Evolutionary conservation across 2,113 vertebrate genomes (phyloP).

Genomic region (Dromas ardeola): DNA sequence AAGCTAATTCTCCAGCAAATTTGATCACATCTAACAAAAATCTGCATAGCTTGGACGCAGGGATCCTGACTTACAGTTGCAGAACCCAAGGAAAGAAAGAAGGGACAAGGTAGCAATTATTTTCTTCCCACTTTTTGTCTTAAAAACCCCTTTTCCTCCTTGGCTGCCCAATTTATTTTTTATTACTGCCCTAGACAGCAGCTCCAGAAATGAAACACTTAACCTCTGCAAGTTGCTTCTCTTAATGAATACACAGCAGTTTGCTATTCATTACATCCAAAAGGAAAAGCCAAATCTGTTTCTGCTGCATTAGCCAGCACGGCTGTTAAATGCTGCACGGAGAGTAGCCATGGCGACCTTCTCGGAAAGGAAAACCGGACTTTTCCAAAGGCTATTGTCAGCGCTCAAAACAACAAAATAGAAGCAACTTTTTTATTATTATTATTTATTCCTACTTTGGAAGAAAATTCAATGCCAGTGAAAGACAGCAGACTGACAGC

Average conservation of each 20-base stretch:
- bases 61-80: background rate
- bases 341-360: constrained; percentile 2
- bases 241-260: constrained; percentile 24
- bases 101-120: background rate
- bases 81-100: background rate
- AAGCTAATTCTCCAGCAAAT: background rate
- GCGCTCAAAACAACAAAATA: background rate
- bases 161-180: constrained; percentile 38
- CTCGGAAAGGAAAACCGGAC: background rate
- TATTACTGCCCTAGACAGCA: background rate
- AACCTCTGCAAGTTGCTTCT: constrained; percentile 44
- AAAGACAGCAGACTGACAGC: background rate
- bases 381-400: constrained; percentile 23
- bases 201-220: constrained; percentile 59
- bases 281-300: constrained; percentile 39
- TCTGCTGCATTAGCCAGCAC: constrained; percentile 28
- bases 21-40: background rate
- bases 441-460: background rate
- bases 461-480: background rate
- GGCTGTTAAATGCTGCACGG: background rate
- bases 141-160: background rate
- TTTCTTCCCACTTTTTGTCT: background rate
- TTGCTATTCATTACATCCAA: constrained; percentile 12
- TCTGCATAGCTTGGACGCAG: background rate
- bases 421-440: background rate